Percentiles rank a stretch among this genome's conserved stretches.
phyloP scores from a whole-genome alignment of 2,113 vertebrate species.

The Rhinogobius similis region DNA sequence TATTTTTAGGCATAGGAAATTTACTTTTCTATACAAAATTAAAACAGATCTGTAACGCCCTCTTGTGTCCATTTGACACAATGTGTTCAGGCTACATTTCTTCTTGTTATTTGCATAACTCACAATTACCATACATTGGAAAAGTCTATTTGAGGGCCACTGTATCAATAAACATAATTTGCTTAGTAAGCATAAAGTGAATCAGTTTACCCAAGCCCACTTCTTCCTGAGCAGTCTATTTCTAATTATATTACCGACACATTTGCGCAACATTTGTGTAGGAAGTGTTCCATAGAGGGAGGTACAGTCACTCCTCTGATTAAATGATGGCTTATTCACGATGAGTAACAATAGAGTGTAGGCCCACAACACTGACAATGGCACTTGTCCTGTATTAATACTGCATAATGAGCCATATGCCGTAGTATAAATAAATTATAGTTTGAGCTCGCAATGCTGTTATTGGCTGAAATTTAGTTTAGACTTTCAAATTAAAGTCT shows the following conservation, averaged over 20 bases:
- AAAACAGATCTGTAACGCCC: no score
- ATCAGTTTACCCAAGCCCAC: not conserved
- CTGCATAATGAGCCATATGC: slow-evolving; percentile 1
- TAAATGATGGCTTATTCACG: not conserved
- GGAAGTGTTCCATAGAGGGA: not conserved
- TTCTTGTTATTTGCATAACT: not conserved
- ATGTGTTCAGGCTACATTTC: not conserved
- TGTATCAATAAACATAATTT: no score
- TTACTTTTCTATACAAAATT: no score
- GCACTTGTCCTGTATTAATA: not conserved
- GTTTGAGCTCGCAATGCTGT: not conserved
- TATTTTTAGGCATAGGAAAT: no score
- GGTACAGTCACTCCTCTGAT: not conserved
- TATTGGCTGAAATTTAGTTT: not conserved
- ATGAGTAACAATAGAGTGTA: not conserved
- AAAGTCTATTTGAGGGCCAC: no score
- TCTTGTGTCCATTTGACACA: no score
- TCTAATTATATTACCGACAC: not conserved
- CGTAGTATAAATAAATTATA: slow-evolving; percentile 7
- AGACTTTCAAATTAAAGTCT: not conserved
- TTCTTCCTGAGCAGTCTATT: not conserved
- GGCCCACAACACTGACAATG: not conserved
- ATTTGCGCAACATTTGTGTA: not conserved
- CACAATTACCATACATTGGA: not conserved
- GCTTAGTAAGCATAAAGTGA: not conserved